These are phyloP conservation scores for Picus viridis DNA, from an alignment of 2,797 vertebrate species.

Conservation along the genomic window DNA sequence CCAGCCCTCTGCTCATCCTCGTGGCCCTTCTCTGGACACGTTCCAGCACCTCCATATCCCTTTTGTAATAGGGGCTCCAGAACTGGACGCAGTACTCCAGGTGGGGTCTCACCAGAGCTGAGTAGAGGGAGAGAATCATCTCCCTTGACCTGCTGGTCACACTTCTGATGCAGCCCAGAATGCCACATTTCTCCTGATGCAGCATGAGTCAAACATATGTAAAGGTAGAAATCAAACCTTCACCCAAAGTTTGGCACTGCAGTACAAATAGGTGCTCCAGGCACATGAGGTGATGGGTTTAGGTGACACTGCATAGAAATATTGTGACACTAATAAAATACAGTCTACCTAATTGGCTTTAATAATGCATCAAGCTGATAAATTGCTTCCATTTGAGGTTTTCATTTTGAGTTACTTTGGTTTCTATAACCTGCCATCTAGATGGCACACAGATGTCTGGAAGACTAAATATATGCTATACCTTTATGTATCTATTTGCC, in stretches of 20 bases:
- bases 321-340: not conserved
- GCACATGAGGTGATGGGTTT: not conserved
- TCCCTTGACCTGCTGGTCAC: too few species aligned
- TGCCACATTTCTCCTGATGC: too few species aligned
- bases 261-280: accelerated
- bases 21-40: too few species aligned
- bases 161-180: too few species aligned
- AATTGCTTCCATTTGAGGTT: not conserved
- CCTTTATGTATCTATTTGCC: not conserved
- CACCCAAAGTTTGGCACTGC: not conserved
- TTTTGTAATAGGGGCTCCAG: too few species aligned
- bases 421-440: not conserved
- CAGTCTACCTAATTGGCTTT: not conserved
- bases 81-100: too few species aligned
- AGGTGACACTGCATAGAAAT: not conserved
- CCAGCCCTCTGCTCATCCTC: too few species aligned
- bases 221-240: not conserved
- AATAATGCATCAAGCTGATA: not conserved
- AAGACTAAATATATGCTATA: not conserved
- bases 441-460: not conserved
- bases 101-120: too few species aligned
- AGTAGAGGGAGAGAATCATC: too few species aligned
- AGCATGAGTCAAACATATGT: not conserved
- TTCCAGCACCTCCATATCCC: too few species aligned
- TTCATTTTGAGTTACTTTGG: not conserved